Evolutionary conservation across 2,113 vertebrate genomes (phyloP).

Genomic region (Phalacrocorax aristotelis): DNA sequence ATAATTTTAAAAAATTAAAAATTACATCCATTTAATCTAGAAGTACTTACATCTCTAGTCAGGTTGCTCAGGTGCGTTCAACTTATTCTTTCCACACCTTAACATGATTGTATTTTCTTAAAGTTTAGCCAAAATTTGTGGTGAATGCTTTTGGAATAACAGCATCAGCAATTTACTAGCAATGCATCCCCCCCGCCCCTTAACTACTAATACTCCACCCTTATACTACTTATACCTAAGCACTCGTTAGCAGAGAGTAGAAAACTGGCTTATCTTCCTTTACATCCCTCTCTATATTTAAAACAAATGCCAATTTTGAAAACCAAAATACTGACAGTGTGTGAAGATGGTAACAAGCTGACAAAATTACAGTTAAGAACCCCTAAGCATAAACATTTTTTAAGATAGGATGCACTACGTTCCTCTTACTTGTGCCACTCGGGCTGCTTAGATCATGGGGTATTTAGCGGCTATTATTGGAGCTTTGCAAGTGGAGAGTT

Average conservation of each 20-base stretch:
- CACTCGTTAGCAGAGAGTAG: neutral
- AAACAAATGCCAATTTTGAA: conserved; percentile 23
- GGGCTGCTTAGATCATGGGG: neutral
- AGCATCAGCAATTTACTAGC: neutral
- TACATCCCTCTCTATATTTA: neutral
- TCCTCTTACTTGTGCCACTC: neutral
- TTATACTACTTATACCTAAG: neutral
- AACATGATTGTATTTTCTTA: neutral
- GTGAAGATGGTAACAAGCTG: neutral
- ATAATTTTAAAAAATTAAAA: neutral
- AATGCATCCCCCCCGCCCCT: neutral
- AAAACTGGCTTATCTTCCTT: neutral
- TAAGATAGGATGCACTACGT: neutral
- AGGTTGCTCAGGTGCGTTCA: neutral
- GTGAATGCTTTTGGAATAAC: neutral
- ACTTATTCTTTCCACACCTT: neutral
- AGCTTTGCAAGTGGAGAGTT: neutral
- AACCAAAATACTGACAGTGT: neutral
- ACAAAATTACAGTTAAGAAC: neutral
- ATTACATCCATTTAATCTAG: neutral
- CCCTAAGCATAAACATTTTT: neutral
- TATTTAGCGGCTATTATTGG: neutral
- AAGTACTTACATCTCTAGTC: neutral
- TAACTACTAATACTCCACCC: neutral
- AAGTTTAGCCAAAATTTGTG: neutral